Evolutionary conservation across 2,888 invertebrate genomes (phyloP).

Genomic region (Spisula subtruncata): DNA sequence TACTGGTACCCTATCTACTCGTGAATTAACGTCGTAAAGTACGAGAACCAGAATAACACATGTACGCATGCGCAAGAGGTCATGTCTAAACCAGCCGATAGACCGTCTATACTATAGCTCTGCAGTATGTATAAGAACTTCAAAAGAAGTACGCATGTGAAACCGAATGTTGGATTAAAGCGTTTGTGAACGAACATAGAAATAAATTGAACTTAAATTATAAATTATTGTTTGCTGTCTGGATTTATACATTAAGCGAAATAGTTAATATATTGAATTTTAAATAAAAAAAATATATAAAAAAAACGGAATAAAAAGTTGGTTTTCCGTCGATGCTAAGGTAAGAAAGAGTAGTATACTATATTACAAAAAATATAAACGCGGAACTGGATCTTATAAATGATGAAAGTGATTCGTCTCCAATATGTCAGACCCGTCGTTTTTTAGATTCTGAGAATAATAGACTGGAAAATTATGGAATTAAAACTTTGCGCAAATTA

Average conservation of each 20-base stretch:
- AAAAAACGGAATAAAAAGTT: constrained; percentile 8
- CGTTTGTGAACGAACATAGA: constrained; percentile 20
- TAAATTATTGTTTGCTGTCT: background rate
- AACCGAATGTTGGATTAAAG: constrained; percentile 40
- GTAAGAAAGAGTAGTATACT: background rate
- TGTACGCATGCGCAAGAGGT: constrained; percentile 68
- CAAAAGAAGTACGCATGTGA: constrained; percentile 22
- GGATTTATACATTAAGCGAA: background rate
- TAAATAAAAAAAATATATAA: background rate
- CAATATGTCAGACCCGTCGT: background rate
- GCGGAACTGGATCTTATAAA: background rate
- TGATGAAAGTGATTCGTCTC: background rate
- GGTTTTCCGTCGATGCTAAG: background rate
- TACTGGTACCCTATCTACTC: background rate
- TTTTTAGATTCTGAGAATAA: background rate
- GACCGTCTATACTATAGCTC: background rate
- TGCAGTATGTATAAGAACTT: constrained; percentile 21
- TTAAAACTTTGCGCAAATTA: no score
- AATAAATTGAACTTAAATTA: constrained; percentile 17
- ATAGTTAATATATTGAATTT: background rate
- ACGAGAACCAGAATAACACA: constrained; percentile 41
- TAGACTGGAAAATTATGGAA: background rate
- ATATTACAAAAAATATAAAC: background rate
- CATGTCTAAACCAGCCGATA: constrained; percentile 56
- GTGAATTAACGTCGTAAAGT: background rate